Evolutionary conservation across 2,797 vertebrate species (phyloP).

Genomic region (Acanthurus tractus): DNA sequence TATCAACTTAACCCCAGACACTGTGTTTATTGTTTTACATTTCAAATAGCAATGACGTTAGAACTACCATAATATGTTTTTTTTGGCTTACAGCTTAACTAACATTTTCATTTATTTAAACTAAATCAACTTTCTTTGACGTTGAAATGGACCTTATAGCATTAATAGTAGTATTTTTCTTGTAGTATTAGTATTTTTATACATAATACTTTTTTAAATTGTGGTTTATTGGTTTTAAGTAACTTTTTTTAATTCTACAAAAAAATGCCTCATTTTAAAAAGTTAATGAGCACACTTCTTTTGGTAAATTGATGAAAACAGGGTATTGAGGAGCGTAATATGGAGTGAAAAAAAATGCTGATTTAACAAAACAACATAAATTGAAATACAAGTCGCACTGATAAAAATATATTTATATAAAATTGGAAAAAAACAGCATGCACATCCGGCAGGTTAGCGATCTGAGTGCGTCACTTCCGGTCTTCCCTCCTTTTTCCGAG

Average conservation of each 20-base stretch:
- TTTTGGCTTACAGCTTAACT: too few relatives aligned
- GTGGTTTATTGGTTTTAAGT: neutral
- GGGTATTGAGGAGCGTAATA: neutral
- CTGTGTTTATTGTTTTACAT: neutral
- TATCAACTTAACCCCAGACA: neutral
- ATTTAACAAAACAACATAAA: too few relatives aligned
- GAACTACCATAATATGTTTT: neutral
- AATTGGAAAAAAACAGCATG: neutral
- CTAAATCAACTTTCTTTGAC: neutral
- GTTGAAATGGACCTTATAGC: neutral
- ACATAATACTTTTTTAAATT: neutral
- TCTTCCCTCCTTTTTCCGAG: conserved; percentile 56
- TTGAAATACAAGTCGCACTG: too few relatives aligned
- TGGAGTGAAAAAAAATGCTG: too few relatives aligned
- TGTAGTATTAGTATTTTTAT: neutral
- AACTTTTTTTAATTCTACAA: neutral
- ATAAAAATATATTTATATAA: neutral
- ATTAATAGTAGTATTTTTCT: too few relatives aligned
- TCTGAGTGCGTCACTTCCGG: conserved; percentile 66
- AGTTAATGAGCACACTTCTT: too few relatives aligned
- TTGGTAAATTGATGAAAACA: neutral
- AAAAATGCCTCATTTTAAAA: neutral
- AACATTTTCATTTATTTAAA: neutral
- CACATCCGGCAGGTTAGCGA: conserved; percentile 1
- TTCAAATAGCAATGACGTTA: fast-evolving